phyloP scores from a whole-genome alignment of 2,797 vertebrate genomes.

The Peromyscus aztecus region DNA sequence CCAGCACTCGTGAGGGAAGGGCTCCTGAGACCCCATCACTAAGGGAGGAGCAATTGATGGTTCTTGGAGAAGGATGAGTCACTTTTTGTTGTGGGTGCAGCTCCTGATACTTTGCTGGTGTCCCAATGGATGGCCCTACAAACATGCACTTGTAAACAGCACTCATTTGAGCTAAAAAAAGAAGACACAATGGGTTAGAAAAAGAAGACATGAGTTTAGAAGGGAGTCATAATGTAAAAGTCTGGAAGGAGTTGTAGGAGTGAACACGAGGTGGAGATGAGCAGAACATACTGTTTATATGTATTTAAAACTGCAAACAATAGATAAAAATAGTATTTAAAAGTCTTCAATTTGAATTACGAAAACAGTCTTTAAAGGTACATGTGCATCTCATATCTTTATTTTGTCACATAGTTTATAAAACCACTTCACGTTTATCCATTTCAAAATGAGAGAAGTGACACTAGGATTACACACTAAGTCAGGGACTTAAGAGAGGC shows the following conservation, averaged over 20 bases:
- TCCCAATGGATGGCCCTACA: background rate
- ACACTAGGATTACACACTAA: background rate
- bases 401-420: background rate
- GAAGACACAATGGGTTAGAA: background rate
- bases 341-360: background rate
- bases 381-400: background rate
- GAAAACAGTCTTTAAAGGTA: background rate
- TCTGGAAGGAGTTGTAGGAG: background rate
- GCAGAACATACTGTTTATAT: background rate
- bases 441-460: conserved; percentile 10
- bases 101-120: background rate
- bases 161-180: background rate
- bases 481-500: background rate
- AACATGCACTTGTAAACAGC: background rate
- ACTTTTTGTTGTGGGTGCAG: background rate
- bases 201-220: background rate
- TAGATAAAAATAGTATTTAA: background rate
- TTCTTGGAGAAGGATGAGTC: background rate
- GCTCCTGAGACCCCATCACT: no score
- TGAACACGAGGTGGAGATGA: background rate
- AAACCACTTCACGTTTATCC: background rate
- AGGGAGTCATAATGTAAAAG: background rate
- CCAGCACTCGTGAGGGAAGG: background rate
- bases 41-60: background rate
- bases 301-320: background rate